Base-by-base conservation (phyloP, 2,888 invertebrate genomes). In the Pristionchus mayeri region DNA sequence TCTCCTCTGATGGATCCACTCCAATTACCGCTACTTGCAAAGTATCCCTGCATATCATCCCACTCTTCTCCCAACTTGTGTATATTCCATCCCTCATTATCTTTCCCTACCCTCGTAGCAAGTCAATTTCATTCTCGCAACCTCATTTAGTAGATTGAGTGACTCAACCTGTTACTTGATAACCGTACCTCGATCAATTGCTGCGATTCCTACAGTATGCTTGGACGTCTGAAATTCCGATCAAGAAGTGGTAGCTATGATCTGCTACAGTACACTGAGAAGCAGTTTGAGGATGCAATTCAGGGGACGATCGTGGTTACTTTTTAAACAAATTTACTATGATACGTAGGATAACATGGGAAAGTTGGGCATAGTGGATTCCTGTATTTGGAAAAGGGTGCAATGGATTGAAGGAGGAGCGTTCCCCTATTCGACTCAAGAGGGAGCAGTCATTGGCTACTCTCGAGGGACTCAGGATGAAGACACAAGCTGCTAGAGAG, bases 401-500 rank as follows among this genome's bases (percentile, higher is more conserved):
- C n/a, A 13, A 40, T 30, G 37, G 7, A n/a, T n/a, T 78, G 21
- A 54, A 82, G 67, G 63, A 82, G 50, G 44, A 85, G 30, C 40
- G 60, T 21, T 85, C 80, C 50, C 89, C 88, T 34, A 76, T 84
- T 76, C 83, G 88, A 40, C 86, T 92, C 88, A 91, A 91, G 84
- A 86, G 92, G 13, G 92, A 92, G 80, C 89, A 90, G 76, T 90
- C 90, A 1, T 67, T 92, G 84, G 92, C 92, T 21, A 91, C 87
- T 11, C 88, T 92, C 44, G 91, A 92, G 85, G 88, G 88, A 57
- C 81, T 40, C 30, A 54, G 48, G 27, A 18, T 50, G 27, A 85
- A 86, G 67, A 92, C 92, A 1, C 88, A 92, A 34, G 89, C 91
- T 83, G 91, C 91, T 0, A 84, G 92, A 21, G 90, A 90, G 78